phyloP scores from a whole-genome alignment of 2,113 vertebrate species.

The Dissostichus mawsoni region DNA sequence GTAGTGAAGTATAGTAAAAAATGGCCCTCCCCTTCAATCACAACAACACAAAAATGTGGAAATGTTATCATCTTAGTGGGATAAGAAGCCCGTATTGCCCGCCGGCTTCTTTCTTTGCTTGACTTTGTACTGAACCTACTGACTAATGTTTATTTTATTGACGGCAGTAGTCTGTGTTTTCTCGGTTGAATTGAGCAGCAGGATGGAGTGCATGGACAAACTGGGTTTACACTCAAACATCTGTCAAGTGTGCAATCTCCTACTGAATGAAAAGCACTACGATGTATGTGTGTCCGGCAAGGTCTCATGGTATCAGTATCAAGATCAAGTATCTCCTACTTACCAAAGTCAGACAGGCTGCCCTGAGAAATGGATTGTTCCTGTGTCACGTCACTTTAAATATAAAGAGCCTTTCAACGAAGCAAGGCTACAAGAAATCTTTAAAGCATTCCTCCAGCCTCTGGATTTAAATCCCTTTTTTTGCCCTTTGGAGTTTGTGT shows the following conservation, averaged over 20 bases:
- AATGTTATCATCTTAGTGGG: conserved; percentile 27
- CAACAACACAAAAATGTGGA: conserved; percentile 39
- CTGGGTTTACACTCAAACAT: conserved; percentile 37
- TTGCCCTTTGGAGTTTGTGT: conserved; percentile 4
- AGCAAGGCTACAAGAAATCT: background rate
- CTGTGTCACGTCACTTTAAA: conserved; percentile 28
- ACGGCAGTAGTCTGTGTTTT: conserved; percentile 28
- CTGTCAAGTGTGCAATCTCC: conserved; percentile 4
- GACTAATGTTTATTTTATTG: conserved; percentile 58
- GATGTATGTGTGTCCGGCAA: conserved; percentile 7
- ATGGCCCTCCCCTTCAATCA: conserved; percentile 26
- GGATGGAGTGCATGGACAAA: conserved; percentile 26
- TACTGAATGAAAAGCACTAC: conserved; percentile 21
- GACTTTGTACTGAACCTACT: conserved; percentile 14
- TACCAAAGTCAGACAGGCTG: conserved; percentile 66
- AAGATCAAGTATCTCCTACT: conserved; percentile 65
- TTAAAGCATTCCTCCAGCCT: conserved; percentile 33
- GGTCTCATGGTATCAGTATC: conserved; percentile 45
- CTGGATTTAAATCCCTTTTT: conserved; percentile 13
- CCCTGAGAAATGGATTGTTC: conserved; percentile 54
- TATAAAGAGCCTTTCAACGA: conserved; percentile 30
- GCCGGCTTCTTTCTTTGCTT: background rate
- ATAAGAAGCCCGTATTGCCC: conserved; percentile 30
- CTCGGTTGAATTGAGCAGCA: conserved; percentile 15
- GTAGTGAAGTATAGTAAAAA: conserved; percentile 24